Conservation (phyloP, 1,140 invertebrate genomes). For the Cherax quadricarinatus region DNA sequence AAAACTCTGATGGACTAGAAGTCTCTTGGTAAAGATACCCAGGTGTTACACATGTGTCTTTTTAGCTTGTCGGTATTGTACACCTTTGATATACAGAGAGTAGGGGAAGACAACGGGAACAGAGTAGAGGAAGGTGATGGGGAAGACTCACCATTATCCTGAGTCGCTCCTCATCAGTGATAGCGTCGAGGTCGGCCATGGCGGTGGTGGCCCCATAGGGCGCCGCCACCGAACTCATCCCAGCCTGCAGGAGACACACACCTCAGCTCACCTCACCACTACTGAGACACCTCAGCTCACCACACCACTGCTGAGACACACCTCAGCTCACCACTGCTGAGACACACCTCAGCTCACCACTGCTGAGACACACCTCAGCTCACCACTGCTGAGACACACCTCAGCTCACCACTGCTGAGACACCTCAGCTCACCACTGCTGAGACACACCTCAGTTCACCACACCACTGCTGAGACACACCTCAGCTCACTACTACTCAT, state of each 20-base stretch:
- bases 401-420: not conserved
- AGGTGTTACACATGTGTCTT: no score
- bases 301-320: no score
- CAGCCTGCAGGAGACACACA: conserved; percentile 34
- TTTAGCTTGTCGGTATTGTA: no score
- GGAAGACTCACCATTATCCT: conserved; percentile 40
- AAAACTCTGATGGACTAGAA: no score
- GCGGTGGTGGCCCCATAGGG: conserved; percentile 48
- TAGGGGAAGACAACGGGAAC: no score
- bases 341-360: not conserved
- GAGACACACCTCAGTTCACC: not conserved
- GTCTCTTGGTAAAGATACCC: no score
- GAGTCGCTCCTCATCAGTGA: conserved; percentile 58
- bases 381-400: not conserved
- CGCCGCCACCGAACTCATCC: conserved; percentile 55
- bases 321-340: not conserved
- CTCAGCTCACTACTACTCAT: no score
- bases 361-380: not conserved
- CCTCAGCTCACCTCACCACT: not conserved
- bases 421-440: not conserved
- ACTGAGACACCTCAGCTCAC: not conserved
- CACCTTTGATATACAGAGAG: no score
- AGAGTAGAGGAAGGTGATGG: not conserved
- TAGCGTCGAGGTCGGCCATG: conserved; percentile 51
- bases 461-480: no score